A percentile compares a stretch with the other conserved stretches of the same genome.
phyloP scores from a whole-genome alignment of 2,797 vertebrate species.

The Bryconaethiops microstoma region DNA sequence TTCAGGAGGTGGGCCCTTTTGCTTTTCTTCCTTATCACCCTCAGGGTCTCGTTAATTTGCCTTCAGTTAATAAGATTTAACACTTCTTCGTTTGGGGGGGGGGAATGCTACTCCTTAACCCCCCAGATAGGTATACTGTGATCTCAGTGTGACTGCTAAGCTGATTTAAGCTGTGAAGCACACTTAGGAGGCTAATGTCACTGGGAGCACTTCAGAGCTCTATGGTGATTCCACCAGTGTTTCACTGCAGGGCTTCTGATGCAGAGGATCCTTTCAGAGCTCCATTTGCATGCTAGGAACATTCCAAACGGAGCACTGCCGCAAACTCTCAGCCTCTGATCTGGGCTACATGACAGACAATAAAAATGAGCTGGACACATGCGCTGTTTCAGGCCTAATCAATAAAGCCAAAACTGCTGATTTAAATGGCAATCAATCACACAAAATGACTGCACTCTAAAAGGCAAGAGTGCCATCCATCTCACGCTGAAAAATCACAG shows the following conservation, averaged over 20 bases:
- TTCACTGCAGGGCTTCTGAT: background rate
- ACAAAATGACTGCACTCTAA: conserved; percentile 49
- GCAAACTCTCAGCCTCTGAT: conserved; percentile 3
- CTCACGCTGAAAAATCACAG: conserved; percentile 57
- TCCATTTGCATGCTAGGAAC: conserved; percentile 23
- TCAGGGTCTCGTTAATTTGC: conserved; percentile 25
- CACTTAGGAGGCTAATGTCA: background rate
- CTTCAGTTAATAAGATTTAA: conserved; percentile 7
- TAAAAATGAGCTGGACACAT: conserved; percentile 22
- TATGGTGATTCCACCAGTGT: background rate
- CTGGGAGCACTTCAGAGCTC: background rate
- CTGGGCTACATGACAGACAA: conserved; percentile 4
- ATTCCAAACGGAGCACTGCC: conserved; percentile 7
- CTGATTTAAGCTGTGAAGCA: conserved; percentile 8
- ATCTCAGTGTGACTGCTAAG: conserved; percentile 1
- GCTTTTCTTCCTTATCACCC: conserved; percentile 30
- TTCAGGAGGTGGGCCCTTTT: conserved; percentile 50
- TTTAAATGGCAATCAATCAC: conserved; percentile 61
- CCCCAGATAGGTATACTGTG: background rate
- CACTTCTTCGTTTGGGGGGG: background rate
- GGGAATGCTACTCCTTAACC: background rate
- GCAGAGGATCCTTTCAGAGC: background rate
- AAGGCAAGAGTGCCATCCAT: conserved; percentile 58
- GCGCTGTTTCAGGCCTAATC: conserved; percentile 46
- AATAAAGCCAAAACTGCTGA: conserved; percentile 53